Evolutionary conservation across 1,140 invertebrate species (phyloP).

Genomic region (Cyclargus thomasi): DNA sequence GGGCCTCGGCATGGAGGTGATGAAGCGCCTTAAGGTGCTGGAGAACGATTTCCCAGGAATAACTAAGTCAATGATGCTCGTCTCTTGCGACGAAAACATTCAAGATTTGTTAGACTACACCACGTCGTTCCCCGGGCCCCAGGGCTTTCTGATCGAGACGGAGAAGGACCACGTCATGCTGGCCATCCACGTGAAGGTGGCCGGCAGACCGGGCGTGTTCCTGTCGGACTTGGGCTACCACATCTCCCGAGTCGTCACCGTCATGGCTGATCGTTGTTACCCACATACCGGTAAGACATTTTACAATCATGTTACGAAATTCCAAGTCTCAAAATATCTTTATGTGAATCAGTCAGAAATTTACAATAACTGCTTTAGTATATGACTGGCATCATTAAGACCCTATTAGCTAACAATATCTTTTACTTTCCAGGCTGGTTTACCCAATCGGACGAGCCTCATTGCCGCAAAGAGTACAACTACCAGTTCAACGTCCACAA

Average conservation of each 20-base stretch:
- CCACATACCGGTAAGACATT: constrained; percentile 85
- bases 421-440: constrained; percentile 82
- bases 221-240: constrained; percentile 94
- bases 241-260: constrained; percentile 87
- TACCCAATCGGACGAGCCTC: constrained; percentile 84
- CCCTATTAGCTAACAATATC: not conserved
- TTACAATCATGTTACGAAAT: not conserved
- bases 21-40: constrained; percentile 70
- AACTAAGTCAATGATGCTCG: constrained; percentile 82
- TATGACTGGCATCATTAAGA: too few relatives aligned
- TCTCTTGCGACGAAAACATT: constrained; percentile 92
- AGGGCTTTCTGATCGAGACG: constrained; percentile 80
- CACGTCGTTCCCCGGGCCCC: constrained; percentile 75
- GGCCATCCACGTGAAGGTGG: constrained; percentile 84
- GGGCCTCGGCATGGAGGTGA: constrained; percentile 87
- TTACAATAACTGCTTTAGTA: too few relatives aligned
- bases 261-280: constrained; percentile 89
- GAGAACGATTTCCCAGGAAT: constrained; percentile 75
- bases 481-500: constrained; percentile 82
- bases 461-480: constrained; percentile 87
- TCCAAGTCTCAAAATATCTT: too few relatives aligned
- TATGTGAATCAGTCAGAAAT: too few relatives aligned
- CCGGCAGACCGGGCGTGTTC: constrained; percentile 83
- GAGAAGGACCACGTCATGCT: constrained; percentile 94
- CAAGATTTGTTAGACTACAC: constrained; percentile 81